Conservation (phyloP, 2,113 vertebrate species). For the Hippocampus abdominalis region DNA sequence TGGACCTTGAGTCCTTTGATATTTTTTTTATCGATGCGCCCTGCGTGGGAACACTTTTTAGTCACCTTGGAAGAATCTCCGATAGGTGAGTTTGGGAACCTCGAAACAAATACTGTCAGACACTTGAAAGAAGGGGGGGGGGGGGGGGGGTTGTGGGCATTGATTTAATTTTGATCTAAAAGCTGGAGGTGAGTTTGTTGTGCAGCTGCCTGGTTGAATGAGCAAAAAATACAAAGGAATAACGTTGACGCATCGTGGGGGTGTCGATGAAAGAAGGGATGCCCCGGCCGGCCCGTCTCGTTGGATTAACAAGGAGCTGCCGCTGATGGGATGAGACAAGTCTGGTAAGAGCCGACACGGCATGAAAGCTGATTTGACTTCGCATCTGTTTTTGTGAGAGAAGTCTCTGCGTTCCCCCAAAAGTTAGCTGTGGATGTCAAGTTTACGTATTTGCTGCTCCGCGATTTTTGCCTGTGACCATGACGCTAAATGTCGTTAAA, state of each 20-base stretch:
- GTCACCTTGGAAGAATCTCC: neutral
- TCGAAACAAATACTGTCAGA: neutral
- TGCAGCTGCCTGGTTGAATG: neutral
- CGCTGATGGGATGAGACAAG: slow-evolving; percentile 34
- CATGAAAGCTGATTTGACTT: neutral
- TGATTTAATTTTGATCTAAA: neutral
- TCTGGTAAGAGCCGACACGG: slow-evolving; percentile 49
- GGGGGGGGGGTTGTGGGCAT: no score
- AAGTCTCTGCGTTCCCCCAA: no score
- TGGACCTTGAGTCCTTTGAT: neutral
- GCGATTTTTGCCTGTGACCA: neutral
- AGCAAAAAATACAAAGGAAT: slow-evolving; percentile 16
- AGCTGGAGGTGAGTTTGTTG: slow-evolving; percentile 3
- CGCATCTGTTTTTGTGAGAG: neutral
- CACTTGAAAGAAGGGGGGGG: neutral
- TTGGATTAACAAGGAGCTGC: slow-evolving; percentile 31
- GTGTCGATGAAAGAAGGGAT: slow-evolving; percentile 25
- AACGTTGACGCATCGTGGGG: slow-evolving; percentile 1
- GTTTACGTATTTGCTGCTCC: no score
- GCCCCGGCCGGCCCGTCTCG: slow-evolving; percentile 12
- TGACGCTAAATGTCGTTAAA: neutral
- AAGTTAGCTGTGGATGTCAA: no score
- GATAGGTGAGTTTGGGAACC: neutral
- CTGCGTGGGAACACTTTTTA: neutral
- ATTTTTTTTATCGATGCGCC: neutral